phyloP scores from a whole-genome alignment of 2,797 vertebrate genomes.

The Pteropus rufus region DNA sequence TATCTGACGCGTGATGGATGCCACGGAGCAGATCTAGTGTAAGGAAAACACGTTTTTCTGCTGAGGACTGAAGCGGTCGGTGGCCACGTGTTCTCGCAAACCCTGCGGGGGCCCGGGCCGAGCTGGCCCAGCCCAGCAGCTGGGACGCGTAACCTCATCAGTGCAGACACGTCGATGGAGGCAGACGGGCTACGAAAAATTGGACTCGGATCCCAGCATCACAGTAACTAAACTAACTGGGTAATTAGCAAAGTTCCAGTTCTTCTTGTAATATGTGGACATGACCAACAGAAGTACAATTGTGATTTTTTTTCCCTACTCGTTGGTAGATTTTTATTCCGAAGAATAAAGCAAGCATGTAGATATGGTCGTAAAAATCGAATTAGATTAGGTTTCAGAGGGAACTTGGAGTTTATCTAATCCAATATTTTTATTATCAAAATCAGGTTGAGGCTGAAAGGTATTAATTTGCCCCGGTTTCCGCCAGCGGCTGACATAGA shows the following conservation, averaged over 20 bases:
- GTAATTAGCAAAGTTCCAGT: constrained; percentile 23
- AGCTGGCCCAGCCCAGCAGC: too few relatives aligned
- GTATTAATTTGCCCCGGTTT: background rate
- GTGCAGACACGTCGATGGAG: too few relatives aligned
- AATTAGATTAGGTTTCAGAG: background rate
- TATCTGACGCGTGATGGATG: background rate
- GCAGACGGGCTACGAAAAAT: too few relatives aligned
- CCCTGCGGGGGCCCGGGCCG: too few relatives aligned
- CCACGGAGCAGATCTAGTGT: background rate
- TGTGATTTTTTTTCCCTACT: background rate
- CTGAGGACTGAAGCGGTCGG: too few relatives aligned
- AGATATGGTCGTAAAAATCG: background rate
- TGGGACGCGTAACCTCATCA: too few relatives aligned
- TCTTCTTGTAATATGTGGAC: background rate
- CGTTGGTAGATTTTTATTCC: background rate
- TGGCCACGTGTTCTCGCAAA: too few relatives aligned
- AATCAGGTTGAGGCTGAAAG: background rate
- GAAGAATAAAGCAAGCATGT: background rate
- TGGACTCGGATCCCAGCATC: too few relatives aligned
- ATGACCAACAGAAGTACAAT: background rate
- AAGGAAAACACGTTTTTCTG: background rate
- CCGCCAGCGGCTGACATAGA: background rate
- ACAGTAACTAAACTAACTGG: constrained; percentile 4
- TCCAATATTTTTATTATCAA: background rate
- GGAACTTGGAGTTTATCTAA: background rate